Conservation (phyloP, 2,113 vertebrate species). For the Malurus elegans region DNA sequence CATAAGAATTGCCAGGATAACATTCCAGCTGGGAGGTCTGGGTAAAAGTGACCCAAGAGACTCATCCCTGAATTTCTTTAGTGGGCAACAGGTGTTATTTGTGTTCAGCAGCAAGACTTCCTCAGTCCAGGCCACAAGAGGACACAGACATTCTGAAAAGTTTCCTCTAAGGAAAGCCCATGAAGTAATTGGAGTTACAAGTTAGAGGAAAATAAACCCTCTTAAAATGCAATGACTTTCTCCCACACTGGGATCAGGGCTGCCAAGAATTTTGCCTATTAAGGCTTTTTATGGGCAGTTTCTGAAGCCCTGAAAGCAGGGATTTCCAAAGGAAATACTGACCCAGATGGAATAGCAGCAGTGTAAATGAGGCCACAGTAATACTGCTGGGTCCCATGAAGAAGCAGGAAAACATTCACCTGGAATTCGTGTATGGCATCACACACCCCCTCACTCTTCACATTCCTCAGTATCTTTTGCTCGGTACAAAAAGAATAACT, state of each 20-base stretch:
- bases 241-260: not conserved
- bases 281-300: not conserved
- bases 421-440: not conserved
- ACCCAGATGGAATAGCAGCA: not conserved
- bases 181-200: not conserved
- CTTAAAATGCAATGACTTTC: not conserved
- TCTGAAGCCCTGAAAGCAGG: not conserved
- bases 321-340: not conserved
- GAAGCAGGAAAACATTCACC: not conserved
- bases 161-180: not conserved
- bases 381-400: not conserved
- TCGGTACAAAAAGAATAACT: not conserved
- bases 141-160: not conserved
- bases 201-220: not conserved
- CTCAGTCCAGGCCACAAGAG: not conserved
- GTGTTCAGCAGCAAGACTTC: not conserved
- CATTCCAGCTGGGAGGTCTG: not conserved
- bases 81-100: not conserved
- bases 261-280: not conserved
- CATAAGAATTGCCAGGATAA: not conserved
- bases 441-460: not conserved
- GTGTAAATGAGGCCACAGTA: not conserved
- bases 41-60: not conserved
- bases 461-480: not conserved
- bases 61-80: not conserved